phyloP scores from a whole-genome alignment of 2,797 vertebrate species.

The Semotilus atromaculatus region DNA sequence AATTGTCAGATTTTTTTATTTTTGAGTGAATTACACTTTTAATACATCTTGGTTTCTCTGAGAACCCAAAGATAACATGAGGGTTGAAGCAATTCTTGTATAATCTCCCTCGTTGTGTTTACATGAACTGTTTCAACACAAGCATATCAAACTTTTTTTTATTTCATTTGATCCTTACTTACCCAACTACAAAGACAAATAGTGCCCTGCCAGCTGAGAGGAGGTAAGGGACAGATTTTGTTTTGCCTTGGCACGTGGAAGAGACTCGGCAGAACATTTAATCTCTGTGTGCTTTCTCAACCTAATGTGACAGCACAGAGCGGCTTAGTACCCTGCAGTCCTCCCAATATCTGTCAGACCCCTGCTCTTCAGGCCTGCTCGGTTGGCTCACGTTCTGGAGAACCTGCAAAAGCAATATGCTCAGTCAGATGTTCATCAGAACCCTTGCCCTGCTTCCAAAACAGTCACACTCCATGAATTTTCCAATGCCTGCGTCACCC shows the following conservation, averaged over 20 bases:
- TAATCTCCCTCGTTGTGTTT: not conserved
- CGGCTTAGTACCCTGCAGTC: constrained; percentile 62
- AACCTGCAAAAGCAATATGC: constrained; percentile 76
- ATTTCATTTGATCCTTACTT: not conserved
- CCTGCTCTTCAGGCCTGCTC: constrained; percentile 60
- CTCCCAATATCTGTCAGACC: constrained; percentile 69
- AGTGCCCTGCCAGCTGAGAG: not conserved
- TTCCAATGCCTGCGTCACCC: not conserved
- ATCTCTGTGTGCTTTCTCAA: constrained; percentile 69
- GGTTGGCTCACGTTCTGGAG: constrained; percentile 60
- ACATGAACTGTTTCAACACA: not conserved
- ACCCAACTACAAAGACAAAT: not conserved
- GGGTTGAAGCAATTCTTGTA: not conserved
- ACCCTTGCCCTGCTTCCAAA: constrained; percentile 70
- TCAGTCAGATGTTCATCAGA: constrained; percentile 76
- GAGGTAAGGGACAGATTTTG: not conserved
- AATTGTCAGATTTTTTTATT: not conserved
- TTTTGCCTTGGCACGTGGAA: constrained; percentile 16
- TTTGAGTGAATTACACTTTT: not conserved
- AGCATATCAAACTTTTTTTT: not conserved
- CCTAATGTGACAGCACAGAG: constrained; percentile 74
- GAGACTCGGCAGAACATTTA: constrained; percentile 57
- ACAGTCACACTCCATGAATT: constrained; percentile 14
- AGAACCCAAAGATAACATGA: not conserved
- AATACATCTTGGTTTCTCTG: not conserved